Base-by-base conservation (phyloP, 2,797 vertebrate species). In the Atherinosoma microstoma region DNA sequence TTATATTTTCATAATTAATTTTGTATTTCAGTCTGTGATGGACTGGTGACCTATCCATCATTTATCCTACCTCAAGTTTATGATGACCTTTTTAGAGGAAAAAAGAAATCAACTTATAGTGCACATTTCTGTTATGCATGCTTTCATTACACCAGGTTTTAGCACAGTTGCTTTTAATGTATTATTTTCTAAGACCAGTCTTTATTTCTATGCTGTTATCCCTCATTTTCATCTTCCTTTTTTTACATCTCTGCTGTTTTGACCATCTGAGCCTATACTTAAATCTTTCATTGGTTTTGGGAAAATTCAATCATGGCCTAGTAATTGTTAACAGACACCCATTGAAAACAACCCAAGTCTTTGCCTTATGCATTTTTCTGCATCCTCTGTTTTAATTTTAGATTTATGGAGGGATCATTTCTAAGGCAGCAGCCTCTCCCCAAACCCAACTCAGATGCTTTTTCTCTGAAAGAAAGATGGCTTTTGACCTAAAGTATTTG, bases 321-420 rank as follows among this genome's bases (percentile, higher is more conserved):
- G 90, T 92, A 93, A 93, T 94, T 93, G 91, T 92, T 94, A 89
- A 88, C 93, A 93, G 90, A 86, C 89, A 83, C 76, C 80, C 90
- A 86, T 86, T 78, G 79, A 88, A 91, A 87, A 81, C 82, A 82
- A 84, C 85, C 78, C 59, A 72, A 86, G 70, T 70, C 82, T 78
- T 82, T 85, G 76, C 73, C 69, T 75, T 47, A 45, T 84, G 76
- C 78, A 75, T 84, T 89, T 86, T 84, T 82, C 75, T 90, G 71
- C 80, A 84, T 90, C 78, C 85, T 81, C 72, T 65, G 73, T 87
- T 90, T 91, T 88, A 89, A 89, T 91, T 92, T 91, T 90, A 92
- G 85, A 90, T 93, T 92, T 89, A 91, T 85, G n/a, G 76, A 84
- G 78, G 83, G 84, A 84, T 90, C 62, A 78, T 88, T 91, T 88